Evolutionary conservation across 2,113 vertebrate genomes (phyloP).

Genomic region (Irena cyanogastra): DNA sequence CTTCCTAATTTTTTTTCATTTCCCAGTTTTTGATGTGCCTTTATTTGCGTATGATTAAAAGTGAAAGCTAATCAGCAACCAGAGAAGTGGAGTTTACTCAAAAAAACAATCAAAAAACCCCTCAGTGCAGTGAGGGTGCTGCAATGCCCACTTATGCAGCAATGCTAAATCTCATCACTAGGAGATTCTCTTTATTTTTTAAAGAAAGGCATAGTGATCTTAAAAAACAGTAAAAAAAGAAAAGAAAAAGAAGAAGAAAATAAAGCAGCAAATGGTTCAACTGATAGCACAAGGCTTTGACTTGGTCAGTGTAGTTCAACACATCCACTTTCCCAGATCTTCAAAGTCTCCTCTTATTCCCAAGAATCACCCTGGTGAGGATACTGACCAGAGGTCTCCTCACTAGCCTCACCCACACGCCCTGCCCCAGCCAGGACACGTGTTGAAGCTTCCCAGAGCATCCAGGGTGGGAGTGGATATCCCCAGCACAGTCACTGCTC

Average conservation of each 20-base stretch:
- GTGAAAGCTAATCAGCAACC: neutral
- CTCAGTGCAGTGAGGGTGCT: neutral
- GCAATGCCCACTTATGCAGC: neutral
- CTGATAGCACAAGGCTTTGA: neutral
- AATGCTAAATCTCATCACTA: neutral
- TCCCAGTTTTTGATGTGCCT: neutral
- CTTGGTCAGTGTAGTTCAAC: neutral
- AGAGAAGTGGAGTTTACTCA: neutral
- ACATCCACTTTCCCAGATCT: neutral
- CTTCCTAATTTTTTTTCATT: neutral
- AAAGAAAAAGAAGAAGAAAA: neutral
- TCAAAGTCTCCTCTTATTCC: neutral
- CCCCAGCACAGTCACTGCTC: neutral
- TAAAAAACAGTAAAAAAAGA: neutral
- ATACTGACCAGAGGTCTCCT: neutral
- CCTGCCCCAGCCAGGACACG: neutral
- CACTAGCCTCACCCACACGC: neutral
- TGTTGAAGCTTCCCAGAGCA: neutral
- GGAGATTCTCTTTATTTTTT: neutral
- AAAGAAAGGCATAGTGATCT: neutral
- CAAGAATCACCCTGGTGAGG: neutral
- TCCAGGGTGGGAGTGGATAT: fast-evolving
- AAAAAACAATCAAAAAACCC: neutral
- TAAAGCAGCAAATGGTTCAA: neutral
- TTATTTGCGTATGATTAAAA: neutral